Conservation (phyloP, 1,140 invertebrate species). For the Venturia canescens region DNA sequence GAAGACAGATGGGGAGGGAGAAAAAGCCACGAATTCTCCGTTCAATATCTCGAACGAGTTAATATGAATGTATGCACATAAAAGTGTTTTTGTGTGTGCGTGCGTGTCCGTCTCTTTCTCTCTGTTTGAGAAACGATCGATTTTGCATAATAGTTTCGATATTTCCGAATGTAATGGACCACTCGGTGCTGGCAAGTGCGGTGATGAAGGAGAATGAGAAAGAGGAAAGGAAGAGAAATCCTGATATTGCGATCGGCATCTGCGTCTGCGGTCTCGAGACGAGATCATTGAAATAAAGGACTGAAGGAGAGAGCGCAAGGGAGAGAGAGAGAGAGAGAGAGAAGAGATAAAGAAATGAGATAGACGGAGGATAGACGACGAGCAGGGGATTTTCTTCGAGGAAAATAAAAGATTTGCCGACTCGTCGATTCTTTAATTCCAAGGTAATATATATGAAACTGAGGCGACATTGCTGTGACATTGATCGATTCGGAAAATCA, state of each 20-base stretch:
- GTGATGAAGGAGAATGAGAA: too few species aligned
- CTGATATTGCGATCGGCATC: conserved; percentile 16
- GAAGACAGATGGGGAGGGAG: too few species aligned
- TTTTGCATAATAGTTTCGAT: conserved; percentile 34
- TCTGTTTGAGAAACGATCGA: not conserved
- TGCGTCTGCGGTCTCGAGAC: conserved; percentile 11
- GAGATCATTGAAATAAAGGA: conserved; percentile 28
- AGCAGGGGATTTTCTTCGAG: too few species aligned
- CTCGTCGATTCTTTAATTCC: conserved; percentile 27
- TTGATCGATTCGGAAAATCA: not conserved
- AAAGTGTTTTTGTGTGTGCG: too few species aligned
- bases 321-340: too few species aligned
- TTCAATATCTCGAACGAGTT: too few species aligned
- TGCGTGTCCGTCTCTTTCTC: too few species aligned
- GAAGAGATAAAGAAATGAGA: conserved; percentile 5
- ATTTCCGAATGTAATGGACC: conserved; percentile 12
- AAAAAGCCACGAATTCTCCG: too few species aligned
- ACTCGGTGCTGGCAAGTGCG: not conserved
- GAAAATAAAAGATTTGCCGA: conserved; percentile 22
- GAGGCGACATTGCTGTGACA: not conserved
- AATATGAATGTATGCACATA: too few species aligned
- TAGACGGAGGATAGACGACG: conserved; percentile 3
- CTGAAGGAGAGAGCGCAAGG: not conserved
- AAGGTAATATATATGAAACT: not conserved
- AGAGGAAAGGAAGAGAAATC: not conserved